Evolutionary conservation across 1,140 invertebrate species (phyloP).

Genomic region (Polypedilum vanderplanki): DNA sequence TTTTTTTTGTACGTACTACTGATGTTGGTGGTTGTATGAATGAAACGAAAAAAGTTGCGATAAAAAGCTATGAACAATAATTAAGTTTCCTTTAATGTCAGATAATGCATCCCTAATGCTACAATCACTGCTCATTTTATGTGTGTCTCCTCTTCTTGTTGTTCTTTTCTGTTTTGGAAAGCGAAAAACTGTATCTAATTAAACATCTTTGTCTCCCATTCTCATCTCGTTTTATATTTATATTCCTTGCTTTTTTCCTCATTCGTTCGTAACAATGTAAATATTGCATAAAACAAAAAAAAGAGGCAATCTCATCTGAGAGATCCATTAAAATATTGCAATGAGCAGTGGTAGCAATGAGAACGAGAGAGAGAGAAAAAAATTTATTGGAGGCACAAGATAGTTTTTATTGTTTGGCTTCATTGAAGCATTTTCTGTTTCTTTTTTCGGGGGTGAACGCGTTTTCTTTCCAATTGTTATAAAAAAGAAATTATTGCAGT

Average conservation of each 20-base stretch:
- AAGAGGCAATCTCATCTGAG: background rate
- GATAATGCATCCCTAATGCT: conserved; percentile 3
- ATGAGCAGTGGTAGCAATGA: background rate
- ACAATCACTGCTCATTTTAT: background rate
- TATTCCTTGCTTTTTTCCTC: background rate
- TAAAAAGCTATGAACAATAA: background rate
- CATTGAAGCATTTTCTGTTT: background rate
- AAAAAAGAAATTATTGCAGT: conserved; percentile 7
- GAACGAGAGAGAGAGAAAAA: no score
- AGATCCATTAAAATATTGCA: conserved; percentile 6
- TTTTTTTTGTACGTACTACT: no score
- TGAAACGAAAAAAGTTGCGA: background rate
- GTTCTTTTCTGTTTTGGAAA: background rate
- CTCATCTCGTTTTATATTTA: no score
- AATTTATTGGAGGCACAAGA: background rate
- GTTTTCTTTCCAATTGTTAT: background rate
- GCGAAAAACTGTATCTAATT: conserved; percentile 9
- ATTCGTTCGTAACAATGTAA: background rate
- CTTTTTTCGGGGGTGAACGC: background rate
- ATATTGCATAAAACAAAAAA: conserved; percentile 7
- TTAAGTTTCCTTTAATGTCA: conserved; percentile 21
- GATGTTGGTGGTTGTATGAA: no score
- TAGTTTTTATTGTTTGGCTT: conserved; percentile 15
- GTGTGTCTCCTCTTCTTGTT: no score
- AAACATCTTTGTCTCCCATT: conserved; percentile 10